Base-by-base conservation (phyloP, 1,140 invertebrate genomes). In the Bradynema listronoti region DNA sequence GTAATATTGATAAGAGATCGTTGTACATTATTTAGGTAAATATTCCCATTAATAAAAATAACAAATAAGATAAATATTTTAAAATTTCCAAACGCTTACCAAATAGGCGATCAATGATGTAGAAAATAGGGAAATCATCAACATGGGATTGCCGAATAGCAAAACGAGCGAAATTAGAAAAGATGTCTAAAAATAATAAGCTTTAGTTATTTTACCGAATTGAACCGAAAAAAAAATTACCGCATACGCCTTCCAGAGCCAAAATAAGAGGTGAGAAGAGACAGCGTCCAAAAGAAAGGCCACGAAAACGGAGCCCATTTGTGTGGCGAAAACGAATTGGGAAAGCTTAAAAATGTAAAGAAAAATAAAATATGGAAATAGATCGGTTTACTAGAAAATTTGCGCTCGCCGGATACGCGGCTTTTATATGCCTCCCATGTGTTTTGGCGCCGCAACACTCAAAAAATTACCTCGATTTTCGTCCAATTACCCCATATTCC, bases 61-160 rank as follows among this genome's bases (percentile, higher is more conserved):
- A n/a, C n/a, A n/a, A n/a, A n/a, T n/a, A n/a, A n/a, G n/a, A n/a
- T n/a, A n/a, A n/a, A n/a, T n/a, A n/a, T n/a, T n/a, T n/a, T n/a
- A n/a, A n/a, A 22, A 9, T 7, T 7, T 7, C n/a, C 57, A 52
- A 22, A 53, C 25, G 65, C 80, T 77, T 75, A 82, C 80, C 62
- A 68, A 67, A 39, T 79, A 62, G 3, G 80, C 73, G 29, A 81
- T 22, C 11, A 83, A 63, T 39, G 76, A 75, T 19, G 80, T 77
- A 24, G 78, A 72, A 68, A 80, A 87, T 45, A 88, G 74, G 0
- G 87, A 89, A 6, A 83, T 83, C 33, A 87, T 77, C 46, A 88
- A 77, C 80, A 88, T 84, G 58, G 84, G 59, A 84, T 84, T 79
- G 75, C 84, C 78, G 84, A 85, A 83, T 79, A 85, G 79, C 79